A percentile compares a stretch with the other conserved stretches of the same genome.
Evolutionary conservation across 2,888 invertebrate species (phyloP).

Genomic region (Punctoribates punctum): DNA sequence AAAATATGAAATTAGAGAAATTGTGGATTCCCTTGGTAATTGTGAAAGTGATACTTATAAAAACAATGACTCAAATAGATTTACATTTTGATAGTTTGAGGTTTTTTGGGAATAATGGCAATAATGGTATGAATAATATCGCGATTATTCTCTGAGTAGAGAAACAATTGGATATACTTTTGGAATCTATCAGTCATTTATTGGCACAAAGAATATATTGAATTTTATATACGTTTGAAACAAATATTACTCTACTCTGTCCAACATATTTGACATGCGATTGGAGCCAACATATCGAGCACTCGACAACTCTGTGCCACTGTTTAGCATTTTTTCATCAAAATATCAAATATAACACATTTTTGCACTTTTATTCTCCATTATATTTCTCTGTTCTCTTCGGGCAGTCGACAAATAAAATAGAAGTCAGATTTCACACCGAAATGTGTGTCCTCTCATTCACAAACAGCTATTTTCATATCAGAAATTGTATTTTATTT

Average conservation of each 20-base stretch:
- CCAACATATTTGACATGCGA: conserved; percentile 21
- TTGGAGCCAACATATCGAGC: neutral
- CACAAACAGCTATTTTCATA: conserved; percentile 31
- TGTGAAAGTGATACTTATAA: too few species aligned
- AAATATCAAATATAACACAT: conserved; percentile 37
- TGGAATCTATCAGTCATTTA: neutral
- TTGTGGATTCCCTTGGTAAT: too few species aligned
- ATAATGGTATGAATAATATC: neutral
- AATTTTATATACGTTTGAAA: neutral
- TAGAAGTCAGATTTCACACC: neutral
- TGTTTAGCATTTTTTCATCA: conserved; percentile 39
- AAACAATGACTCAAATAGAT: too few species aligned
- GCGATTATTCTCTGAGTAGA: neutral
- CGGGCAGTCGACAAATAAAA: neutral
- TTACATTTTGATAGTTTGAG: too few species aligned
- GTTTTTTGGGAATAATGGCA: too few species aligned
- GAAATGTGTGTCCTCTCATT: neutral
- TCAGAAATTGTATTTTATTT: conserved; percentile 19
- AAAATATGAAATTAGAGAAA: too few species aligned
- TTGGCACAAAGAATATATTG: neutral
- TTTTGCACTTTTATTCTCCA: conserved; percentile 38
- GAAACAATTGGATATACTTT: too few species aligned
- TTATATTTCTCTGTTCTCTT: neutral
- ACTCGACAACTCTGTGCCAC: neutral
- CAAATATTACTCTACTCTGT: conserved; percentile 20